Evolutionary conservation across 2,797 vertebrate species (phyloP).

Genomic region (Antennarius maculatus): DNA sequence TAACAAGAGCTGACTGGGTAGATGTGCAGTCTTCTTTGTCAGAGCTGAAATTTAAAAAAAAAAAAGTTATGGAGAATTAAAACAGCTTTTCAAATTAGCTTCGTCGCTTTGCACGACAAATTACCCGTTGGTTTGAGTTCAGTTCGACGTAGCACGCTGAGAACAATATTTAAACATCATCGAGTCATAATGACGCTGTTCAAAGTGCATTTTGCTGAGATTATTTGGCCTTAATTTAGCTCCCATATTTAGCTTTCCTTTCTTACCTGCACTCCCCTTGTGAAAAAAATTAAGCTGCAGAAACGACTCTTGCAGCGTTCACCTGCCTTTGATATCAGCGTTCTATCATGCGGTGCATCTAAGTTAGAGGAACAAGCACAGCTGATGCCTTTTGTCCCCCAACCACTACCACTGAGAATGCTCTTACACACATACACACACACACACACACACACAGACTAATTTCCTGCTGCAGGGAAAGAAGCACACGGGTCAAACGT

Average conservation of each 20-base stretch:
- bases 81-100: slow-evolving; percentile 18
- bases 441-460: slow-evolving; percentile 25
- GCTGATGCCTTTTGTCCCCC: slow-evolving; percentile 46
- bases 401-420: slow-evolving; percentile 46
- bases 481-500: slow-evolving; percentile 66
- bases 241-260: slow-evolving; percentile 8
- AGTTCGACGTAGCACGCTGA: slow-evolving; percentile 13
- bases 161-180: slow-evolving; percentile 29
- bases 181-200: slow-evolving; percentile 18
- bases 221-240: slow-evolving; percentile 22
- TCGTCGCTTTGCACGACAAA: slow-evolving; percentile 8
- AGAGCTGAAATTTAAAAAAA: slow-evolving; percentile 8
- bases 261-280: slow-evolving; percentile 2
- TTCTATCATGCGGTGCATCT: slow-evolving; percentile 40
- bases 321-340: slow-evolving; percentile 53
- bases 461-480: slow-evolving; percentile 55
- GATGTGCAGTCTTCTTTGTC: slow-evolving; percentile 20
- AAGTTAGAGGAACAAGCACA: slow-evolving; percentile 53
- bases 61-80: slow-evolving; percentile 15
- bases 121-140: slow-evolving; percentile 15
- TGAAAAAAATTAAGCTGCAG: slow-evolving; percentile 18
- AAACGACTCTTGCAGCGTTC: slow-evolving; percentile 34
- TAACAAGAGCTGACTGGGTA: slow-evolving; percentile 20
- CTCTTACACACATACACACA: slow-evolving; percentile 18
- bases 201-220: slow-evolving; percentile 21